These are phyloP conservation scores for zebrafish (Danio rerio) DNA, from an alignment of 2,113 vertebrate species.

Conservation along the genomic window GRCz12tu NC_133199.1:8921001-8921500, in stretches of 20 bases:
- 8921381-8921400: constrained; percentile 64
- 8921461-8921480: background rate
- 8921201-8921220: constrained; percentile 74
- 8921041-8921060: background rate
- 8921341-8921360: constrained; percentile 78
- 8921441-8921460: constrained; percentile 1
- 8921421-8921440: background rate
- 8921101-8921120: background rate
- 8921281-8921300: constrained; percentile 79
- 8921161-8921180: constrained; percentile 67
- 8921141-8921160: constrained; percentile 57
- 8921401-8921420: constrained; percentile 22
- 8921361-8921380: constrained; percentile 69
- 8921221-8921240: constrained; percentile 77
- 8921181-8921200: constrained; percentile 64
- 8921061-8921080: background rate
- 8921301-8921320: constrained; percentile 81
- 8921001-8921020: too few relatives aligned
- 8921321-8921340: constrained; percentile 78
- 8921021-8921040: background rate
- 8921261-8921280: constrained; percentile 81
- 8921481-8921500: constrained; percentile 34
- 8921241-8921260: constrained; percentile 82
- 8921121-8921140: constrained; percentile 2
- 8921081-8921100: background rate